These are phyloP conservation scores for Troides helena DNA, from an alignment of 2,888 invertebrate genomes.

Conservation along the genomic window DNA sequence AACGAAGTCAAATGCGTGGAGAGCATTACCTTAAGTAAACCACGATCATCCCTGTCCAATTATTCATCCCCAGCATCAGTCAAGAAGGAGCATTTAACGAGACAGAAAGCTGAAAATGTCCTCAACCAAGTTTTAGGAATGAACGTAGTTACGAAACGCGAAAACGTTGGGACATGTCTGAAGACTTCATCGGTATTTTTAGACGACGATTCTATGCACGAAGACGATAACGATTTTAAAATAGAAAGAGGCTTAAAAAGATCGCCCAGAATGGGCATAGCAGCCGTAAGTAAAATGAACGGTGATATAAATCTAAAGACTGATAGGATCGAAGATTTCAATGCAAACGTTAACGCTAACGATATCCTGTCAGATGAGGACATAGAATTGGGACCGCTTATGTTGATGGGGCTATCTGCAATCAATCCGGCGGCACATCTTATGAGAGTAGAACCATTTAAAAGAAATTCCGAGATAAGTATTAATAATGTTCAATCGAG, in stretches of 20 bases:
- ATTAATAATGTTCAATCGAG: constrained; percentile 62
- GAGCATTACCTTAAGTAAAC: constrained; percentile 70
- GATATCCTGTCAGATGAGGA: constrained; percentile 79
- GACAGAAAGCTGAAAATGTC: constrained; percentile 74
- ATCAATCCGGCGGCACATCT: constrained; percentile 82
- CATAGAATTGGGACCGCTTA: constrained; percentile 82
- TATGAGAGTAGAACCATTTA: constrained; percentile 81
- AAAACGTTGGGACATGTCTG: constrained; percentile 66
- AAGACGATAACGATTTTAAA: constrained; percentile 67
- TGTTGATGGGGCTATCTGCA: constrained; percentile 84
- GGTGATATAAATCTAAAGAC: constrained; percentile 73
- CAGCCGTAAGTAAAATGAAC: constrained; percentile 74
- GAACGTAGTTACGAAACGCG: constrained; percentile 70
- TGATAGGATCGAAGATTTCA: constrained; percentile 61
- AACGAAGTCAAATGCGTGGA: constrained; percentile 76
- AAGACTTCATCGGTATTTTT: constrained; percentile 72
- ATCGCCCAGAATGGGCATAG: constrained; percentile 73
- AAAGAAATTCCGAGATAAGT: constrained; percentile 50
- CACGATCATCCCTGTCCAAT: constrained; percentile 51
- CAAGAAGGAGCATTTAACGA: constrained; percentile 69
- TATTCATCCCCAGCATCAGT: constrained; percentile 63
- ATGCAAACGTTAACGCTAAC: constrained; percentile 52
- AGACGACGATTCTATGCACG: constrained; percentile 68
- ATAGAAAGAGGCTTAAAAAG: constrained; percentile 67
- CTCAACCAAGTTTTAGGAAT: constrained; percentile 74